Evolutionary conservation across 2,113 vertebrate genomes (phyloP).

Genomic region (Triplophysa tibetana): DNA sequence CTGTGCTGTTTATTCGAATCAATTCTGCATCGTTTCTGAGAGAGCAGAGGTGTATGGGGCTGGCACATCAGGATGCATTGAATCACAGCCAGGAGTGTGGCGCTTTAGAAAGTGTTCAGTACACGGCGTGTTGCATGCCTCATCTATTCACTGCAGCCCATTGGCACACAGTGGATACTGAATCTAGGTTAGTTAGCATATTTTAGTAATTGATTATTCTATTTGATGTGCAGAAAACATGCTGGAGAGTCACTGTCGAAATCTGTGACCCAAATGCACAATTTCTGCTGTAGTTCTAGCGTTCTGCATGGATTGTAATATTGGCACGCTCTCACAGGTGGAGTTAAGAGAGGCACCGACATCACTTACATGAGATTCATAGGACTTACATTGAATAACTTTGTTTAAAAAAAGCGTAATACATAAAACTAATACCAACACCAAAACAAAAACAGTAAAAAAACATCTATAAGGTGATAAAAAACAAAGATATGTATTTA

Average conservation of each 20-base stretch:
- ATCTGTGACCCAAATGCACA: slow-evolving; percentile 30
- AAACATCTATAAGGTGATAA: too few species aligned
- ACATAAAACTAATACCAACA: background rate
- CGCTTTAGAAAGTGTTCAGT: slow-evolving; percentile 32
- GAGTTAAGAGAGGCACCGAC: too few species aligned
- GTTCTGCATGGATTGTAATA: background rate
- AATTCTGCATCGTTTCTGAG: slow-evolving; percentile 6
- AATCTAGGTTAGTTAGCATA: slow-evolving; percentile 54
- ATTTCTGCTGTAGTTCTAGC: slow-evolving; percentile 4
- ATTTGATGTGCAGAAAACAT: slow-evolving; percentile 54
- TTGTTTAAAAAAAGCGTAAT: too few species aligned
- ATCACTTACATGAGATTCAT: too few species aligned
- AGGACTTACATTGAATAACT: too few species aligned
- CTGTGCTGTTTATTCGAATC: slow-evolving; percentile 3
- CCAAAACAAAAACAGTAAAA: too few species aligned
- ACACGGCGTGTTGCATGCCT: background rate
- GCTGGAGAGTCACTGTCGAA: slow-evolving; percentile 27
- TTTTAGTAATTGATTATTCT: slow-evolving; percentile 55
- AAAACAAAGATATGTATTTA: too few species aligned
- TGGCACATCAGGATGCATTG: background rate
- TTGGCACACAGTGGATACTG: background rate
- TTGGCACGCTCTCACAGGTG: background rate
- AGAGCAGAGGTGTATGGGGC: background rate
- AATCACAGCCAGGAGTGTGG: slow-evolving; percentile 19
- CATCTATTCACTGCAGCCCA: slow-evolving; percentile 6